Conservation (phyloP, 2,888 invertebrate genomes). For the Scaeva pyrastri region DNA sequence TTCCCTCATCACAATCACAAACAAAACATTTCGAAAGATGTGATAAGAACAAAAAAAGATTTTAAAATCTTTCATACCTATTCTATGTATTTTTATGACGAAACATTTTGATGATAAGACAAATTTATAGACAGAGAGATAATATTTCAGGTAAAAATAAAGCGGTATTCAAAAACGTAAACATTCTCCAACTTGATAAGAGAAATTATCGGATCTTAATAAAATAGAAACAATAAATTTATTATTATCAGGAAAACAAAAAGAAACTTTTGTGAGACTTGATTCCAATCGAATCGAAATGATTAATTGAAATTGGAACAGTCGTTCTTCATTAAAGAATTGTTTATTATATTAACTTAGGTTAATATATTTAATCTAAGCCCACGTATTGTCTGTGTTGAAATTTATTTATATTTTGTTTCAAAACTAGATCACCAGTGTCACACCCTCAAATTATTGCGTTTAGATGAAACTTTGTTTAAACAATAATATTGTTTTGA, state of each 20-base stretch:
- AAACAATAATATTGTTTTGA: slow-evolving; percentile 41
- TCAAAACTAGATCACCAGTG: slow-evolving; percentile 39
- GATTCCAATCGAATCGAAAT: not conserved
- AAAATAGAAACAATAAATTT: not conserved
- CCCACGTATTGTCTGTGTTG: not conserved
- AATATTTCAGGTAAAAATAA: slow-evolving; percentile 46
- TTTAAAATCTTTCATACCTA: not conserved
- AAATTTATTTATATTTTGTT: not conserved
- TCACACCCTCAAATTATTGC: slow-evolving; percentile 21
- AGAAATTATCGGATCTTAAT: not conserved
- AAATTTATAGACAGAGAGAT: slow-evolving; percentile 22
- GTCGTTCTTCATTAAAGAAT: not conserved
- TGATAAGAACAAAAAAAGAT: slow-evolving; percentile 40
- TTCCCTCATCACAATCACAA: not conserved
- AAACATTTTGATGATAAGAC: slow-evolving; percentile 49
- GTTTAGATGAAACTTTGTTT: slow-evolving; percentile 1
- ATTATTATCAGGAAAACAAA: not conserved
- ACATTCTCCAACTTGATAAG: not conserved
- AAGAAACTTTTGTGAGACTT: slow-evolving; percentile 10
- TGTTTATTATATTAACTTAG: not conserved
- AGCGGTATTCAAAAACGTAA: slow-evolving; percentile 14
- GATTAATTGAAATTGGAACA: slow-evolving; percentile 12
- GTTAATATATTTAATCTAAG: not conserved
- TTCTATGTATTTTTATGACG: slow-evolving; percentile 4
- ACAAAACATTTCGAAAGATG: slow-evolving; percentile 27